Evolutionary conservation across 2,113 vertebrate genomes (phyloP).

Genomic region (Emydocephalus ijimae): DNA sequence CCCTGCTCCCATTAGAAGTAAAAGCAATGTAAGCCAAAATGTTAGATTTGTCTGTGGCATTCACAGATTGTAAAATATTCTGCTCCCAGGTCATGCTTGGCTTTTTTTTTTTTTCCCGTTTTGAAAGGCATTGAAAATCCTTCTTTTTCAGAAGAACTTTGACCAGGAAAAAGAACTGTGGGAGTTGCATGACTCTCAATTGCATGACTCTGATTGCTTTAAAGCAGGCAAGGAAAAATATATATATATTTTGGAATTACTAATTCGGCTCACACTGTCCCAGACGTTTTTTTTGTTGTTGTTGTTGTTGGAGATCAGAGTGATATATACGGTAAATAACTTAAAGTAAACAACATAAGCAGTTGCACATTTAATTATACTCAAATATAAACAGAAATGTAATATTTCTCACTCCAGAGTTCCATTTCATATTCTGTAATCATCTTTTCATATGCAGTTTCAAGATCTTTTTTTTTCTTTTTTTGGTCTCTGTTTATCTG

Average conservation of each 20-base stretch:
- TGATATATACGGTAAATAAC: neutral
- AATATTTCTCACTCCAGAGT: neutral
- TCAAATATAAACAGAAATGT: neutral
- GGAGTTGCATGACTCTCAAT: neutral
- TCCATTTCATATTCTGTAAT: neutral
- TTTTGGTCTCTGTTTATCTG: neutral
- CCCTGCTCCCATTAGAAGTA: neutral
- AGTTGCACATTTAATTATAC: neutral
- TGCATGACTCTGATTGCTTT: neutral
- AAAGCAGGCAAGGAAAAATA: neutral
- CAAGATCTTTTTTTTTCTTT: neutral
- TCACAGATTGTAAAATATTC: neutral
- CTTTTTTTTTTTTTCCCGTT: neutral
- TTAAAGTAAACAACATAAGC: neutral
- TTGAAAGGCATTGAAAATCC: neutral
- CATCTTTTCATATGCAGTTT: neutral
- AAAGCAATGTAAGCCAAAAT: neutral
- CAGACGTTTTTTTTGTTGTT: no score
- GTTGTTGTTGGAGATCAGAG: neutral
- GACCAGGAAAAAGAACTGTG: neutral
- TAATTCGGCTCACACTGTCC: no score
- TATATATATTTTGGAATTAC: no score
- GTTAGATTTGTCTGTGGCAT: neutral
- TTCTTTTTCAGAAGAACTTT: neutral
- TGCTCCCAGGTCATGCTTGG: neutral